Base-by-base conservation (phyloP, 2,113 vertebrate species). In the Misgurnus mizolepis region DNA sequence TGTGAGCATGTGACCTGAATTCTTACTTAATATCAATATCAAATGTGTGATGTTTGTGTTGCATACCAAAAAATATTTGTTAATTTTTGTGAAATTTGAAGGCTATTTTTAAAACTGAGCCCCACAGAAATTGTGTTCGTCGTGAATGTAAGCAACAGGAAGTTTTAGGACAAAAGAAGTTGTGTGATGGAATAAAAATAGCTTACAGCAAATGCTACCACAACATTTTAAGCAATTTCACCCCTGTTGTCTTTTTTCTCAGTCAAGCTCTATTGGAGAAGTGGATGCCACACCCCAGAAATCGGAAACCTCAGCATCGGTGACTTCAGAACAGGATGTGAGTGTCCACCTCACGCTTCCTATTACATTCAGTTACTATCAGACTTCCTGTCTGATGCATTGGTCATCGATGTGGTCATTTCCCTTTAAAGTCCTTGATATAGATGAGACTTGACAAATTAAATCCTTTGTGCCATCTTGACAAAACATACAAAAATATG, bases 191-290 rank as follows among this genome's bases (percentile, higher is more conserved):
- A 62, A 17, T 62, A 58, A 11, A 72, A 56, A 56, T 56, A 56
- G 6, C 34, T 5, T 3, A 3, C 34, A 12, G 15, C 34, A 18
- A 56, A 72, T 56, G 69, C 3, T 61, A 12, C 68, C n/a, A 27
- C 50, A 61, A 5, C 43, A 72, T 43, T 40, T 41, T 67, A 34
- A 65, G 10, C 72, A 4, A n/a, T 40, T 73, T 55, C 83, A 61
- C 40, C 56, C 53, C n/a, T n/a, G 7, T 65, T 11, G 39, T 34
- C 58, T 67, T 74, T 67, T 80, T 34, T 76, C 43, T 62, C 91
- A 99, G 97, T 91, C 92, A 5, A 91, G 93, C 86, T 95, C 94
- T n/a, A 77, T 95, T 75, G 85, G 90, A 18, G 97, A 98, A 60
- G 87, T 93, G 3, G 97, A 98, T 66, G 58, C 89, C 18, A 86